Evolutionary conservation across 2,888 invertebrate genomes (phyloP).

Genomic region (Andrena flavipes): DNA sequence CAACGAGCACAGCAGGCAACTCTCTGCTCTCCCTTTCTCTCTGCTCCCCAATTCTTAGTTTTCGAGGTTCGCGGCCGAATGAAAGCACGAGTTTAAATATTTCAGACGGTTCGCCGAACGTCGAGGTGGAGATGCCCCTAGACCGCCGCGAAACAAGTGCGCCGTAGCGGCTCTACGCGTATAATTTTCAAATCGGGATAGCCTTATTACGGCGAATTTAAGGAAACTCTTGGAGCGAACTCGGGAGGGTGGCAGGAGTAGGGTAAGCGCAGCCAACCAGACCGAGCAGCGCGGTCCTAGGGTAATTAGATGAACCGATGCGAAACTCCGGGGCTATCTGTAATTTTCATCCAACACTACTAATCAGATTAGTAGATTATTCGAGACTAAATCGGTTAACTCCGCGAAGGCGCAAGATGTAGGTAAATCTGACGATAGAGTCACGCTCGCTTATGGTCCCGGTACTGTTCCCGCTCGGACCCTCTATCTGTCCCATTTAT

Average conservation of each 20-base stretch:
- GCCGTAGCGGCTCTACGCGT: not conserved
- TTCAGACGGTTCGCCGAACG: not conserved
- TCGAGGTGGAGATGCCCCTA: not conserved
- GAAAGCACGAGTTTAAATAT: not conserved
- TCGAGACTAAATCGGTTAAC: slow-evolving; percentile 70
- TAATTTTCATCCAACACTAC: slow-evolving; percentile 71
- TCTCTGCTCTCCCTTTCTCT: slow-evolving; percentile 29
- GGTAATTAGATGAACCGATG: slow-evolving; percentile 72
- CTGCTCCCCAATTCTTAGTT: not conserved
- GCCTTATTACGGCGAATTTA: slow-evolving; percentile 31
- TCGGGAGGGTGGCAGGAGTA: not conserved
- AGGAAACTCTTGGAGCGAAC: slow-evolving; percentile 18
- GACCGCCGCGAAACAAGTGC: not conserved
- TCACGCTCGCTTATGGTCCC: slow-evolving; percentile 17
- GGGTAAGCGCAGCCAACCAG: slow-evolving; percentile 33
- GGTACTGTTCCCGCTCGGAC: slow-evolving; percentile 24
- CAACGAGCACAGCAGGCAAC: slow-evolving; percentile 33
- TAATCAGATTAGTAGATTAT: slow-evolving; percentile 74
- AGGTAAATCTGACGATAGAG: slow-evolving; percentile 63
- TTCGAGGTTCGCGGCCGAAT: not conserved
- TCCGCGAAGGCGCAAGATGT: slow-evolving; percentile 53
- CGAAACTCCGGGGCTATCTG: slow-evolving; percentile 71
- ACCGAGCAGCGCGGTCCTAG: slow-evolving; percentile 47
- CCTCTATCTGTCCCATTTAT: slow-evolving; percentile 47
- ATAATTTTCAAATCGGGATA: slow-evolving; percentile 23